A percentile compares a stretch with the other conserved stretches of the same genome.
Conservation (phyloP, 2,888 invertebrate genomes). For the Blera fallax region DNA sequence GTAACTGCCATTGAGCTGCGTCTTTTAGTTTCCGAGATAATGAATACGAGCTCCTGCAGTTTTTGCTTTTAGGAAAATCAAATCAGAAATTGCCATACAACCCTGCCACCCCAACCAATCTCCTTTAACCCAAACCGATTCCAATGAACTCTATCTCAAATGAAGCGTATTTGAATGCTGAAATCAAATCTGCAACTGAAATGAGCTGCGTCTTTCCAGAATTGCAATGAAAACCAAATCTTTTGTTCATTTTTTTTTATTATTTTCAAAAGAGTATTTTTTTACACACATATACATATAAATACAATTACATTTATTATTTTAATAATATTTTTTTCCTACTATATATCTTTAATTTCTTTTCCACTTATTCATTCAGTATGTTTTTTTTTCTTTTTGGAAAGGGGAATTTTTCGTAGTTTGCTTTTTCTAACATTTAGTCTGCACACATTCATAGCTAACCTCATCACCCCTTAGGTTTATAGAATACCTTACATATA, state of each 20-base stretch:
- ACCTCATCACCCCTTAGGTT: slow-evolving; percentile 21
- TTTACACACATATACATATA: slow-evolving; percentile 72
- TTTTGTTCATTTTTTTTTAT: slow-evolving; percentile 63
- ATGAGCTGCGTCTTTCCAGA: no score
- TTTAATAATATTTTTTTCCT: slow-evolving; percentile 63
- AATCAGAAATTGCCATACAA: no score
- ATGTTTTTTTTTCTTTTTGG: slow-evolving; percentile 24
- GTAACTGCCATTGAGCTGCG: no score
- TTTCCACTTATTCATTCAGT: slow-evolving; percentile 36
- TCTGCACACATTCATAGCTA: slow-evolving; percentile 57
- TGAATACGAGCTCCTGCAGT: no score
- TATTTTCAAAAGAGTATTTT: slow-evolving; percentile 68
- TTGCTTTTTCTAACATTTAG: slow-evolving; percentile 52
- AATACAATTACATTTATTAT: slow-evolving; percentile 70
- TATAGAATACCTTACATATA: slow-evolving; percentile 29
- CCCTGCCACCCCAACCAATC: no score
- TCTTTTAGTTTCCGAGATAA: no score
- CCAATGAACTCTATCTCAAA: no score
- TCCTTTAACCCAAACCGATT: no score
- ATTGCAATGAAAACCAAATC: background rate
- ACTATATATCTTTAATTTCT: slow-evolving; percentile 56
- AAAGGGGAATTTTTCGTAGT: slow-evolving; percentile 47
- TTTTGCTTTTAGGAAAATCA: no score
- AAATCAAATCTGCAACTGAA: no score
- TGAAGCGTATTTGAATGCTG: no score